These are phyloP conservation scores for Myodes glareolus DNA, from an alignment of 2,113 vertebrate species.

Conservation along the genomic window DNA sequence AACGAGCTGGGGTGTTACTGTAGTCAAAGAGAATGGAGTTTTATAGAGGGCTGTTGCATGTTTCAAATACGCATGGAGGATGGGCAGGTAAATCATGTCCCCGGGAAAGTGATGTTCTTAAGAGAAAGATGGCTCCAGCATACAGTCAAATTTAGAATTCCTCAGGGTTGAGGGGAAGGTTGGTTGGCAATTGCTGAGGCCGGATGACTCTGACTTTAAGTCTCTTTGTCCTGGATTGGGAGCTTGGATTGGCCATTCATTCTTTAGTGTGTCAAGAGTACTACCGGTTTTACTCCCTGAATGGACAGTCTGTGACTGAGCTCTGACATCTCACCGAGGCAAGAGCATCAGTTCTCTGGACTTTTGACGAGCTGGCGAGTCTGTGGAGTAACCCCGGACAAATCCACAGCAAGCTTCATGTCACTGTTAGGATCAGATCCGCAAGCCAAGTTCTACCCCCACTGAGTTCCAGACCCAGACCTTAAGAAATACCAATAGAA, in stretches of 20 bases:
- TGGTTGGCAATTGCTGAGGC: rapidly evolving
- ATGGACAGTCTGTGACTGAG: neutral
- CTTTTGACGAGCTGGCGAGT: neutral
- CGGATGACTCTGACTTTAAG: neutral
- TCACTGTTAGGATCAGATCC: neutral
- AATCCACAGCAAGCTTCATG: neutral
- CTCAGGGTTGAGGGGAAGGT: no score
- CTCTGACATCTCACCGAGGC: neutral
- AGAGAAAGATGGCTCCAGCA: neutral
- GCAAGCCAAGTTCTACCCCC: neutral
- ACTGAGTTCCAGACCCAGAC: neutral
- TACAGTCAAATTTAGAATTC: neutral
- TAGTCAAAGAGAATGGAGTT: neutral
- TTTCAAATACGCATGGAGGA: neutral
- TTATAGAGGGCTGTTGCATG: neutral
- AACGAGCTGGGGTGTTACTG: neutral
- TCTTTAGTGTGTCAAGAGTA: neutral
- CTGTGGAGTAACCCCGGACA: no score
- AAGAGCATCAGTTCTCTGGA: neutral
- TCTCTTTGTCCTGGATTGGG: neutral
- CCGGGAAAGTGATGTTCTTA: neutral
- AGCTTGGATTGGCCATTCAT: neutral
- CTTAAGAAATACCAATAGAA: neutral
- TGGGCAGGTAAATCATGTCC: neutral
- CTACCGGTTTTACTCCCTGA: rapidly evolving